Percentiles rank a stretch among this genome's conserved stretches.
Conservation (phyloP, 2,113 vertebrate genomes). For the Clarias macrocephalus region DNA sequence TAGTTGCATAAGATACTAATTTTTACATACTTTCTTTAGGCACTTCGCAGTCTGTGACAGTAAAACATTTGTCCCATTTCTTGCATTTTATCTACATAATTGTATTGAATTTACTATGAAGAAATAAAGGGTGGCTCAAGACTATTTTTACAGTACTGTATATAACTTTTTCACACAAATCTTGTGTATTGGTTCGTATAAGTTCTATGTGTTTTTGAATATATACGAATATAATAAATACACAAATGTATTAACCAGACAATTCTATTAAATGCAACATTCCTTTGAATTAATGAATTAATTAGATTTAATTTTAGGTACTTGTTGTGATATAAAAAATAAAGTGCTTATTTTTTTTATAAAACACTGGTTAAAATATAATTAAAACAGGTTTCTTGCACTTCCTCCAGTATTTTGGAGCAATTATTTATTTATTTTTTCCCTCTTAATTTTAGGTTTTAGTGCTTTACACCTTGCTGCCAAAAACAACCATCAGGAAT, state of each 20-base stretch:
- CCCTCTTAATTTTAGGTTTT: slow-evolving; percentile 71
- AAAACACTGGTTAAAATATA: not conserved
- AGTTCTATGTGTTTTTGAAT: not conserved
- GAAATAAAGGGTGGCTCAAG: no score
- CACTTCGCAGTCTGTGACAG: no score
- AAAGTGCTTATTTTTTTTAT: not conserved
- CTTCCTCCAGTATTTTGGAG: not conserved
- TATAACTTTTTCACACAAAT: no score
- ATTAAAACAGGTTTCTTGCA: not conserved
- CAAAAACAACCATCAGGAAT: slow-evolving; percentile 88
- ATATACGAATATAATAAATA: not conserved
- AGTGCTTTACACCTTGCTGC: slow-evolving; percentile 90
- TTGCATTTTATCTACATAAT: no score
- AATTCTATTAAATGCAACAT: not conserved
- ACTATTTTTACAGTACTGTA: no score
- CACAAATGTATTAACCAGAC: not conserved
- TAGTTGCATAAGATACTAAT: no score
- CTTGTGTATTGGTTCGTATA: not conserved
- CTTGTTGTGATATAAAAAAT: not conserved
- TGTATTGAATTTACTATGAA: no score
- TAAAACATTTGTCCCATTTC: no score
- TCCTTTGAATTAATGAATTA: not conserved
- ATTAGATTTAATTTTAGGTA: not conserved
- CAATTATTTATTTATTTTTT: not conserved
- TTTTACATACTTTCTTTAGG: no score